Evolutionary conservation across 1,140 invertebrate species (phyloP).

Genomic region (Geopemphigus sp.): DNA sequence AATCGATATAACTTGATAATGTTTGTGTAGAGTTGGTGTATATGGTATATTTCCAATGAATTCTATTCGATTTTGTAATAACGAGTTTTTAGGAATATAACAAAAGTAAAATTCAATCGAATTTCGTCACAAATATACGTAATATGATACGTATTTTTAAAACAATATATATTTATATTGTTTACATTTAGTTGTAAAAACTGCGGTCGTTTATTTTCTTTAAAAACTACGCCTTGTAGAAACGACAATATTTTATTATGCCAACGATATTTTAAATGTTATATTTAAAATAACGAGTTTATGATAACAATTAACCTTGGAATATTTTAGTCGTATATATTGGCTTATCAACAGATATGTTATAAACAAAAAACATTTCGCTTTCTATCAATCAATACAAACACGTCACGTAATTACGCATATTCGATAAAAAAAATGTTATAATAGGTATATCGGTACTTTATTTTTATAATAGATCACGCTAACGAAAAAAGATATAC

Average conservation of each 20-base stretch:
- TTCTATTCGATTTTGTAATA: background rate
- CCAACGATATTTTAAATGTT: background rate
- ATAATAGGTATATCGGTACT: background rate
- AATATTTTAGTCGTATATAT: background rate
- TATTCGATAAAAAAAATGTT: background rate
- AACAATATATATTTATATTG: background rate
- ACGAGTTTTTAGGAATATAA: background rate
- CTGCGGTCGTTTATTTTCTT: background rate
- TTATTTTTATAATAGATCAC: background rate
- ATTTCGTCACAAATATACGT: background rate
- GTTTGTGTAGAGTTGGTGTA: too few species aligned
- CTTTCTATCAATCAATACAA: background rate
- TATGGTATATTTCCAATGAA: background rate
- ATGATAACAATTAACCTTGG: background rate
- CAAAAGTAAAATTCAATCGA: background rate
- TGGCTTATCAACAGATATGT: background rate
- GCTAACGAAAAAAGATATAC: too few species aligned
- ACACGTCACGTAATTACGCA: background rate
- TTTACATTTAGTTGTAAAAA: background rate
- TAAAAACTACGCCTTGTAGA: background rate
- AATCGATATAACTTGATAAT: background rate
- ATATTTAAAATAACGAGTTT: background rate
- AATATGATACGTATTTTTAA: too few species aligned
- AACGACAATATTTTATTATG: background rate
- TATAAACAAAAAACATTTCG: too few species aligned